phyloP scores from a whole-genome alignment of 2,113 vertebrate genomes.

The Furnarius figulus region DNA sequence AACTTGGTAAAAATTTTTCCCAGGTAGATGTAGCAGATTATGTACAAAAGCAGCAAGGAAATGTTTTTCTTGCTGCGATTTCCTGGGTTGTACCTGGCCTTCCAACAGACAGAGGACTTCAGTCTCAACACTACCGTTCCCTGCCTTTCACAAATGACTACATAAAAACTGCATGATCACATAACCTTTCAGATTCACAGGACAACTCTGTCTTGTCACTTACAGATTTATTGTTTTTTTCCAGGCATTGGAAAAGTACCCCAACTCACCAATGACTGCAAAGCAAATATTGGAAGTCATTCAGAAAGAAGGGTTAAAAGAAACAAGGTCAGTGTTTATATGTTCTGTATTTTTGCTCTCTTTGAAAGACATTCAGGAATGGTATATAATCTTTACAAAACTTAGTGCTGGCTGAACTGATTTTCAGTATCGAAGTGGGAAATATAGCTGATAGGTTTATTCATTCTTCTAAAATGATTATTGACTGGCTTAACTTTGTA shows the following conservation, averaged over 20 bases:
- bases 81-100: not conserved
- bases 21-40: not conserved
- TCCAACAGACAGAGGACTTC: conserved; percentile 5
- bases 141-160: conserved; percentile 18
- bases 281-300: conserved; percentile 89
- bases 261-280: conserved; percentile 87
- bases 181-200: not conserved
- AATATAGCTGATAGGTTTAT: not conserved
- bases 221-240: conserved; percentile 64
- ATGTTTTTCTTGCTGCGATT: conserved; percentile 17
- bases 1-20: conserved; percentile 31
- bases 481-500: not conserved
- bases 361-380: not conserved
- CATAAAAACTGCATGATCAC: not conserved
- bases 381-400: not conserved
- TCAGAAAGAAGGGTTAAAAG: conserved; percentile 88
- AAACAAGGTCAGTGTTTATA: conserved; percentile 82
- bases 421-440: not conserved
- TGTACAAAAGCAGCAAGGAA: conserved; percentile 23
- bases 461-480: not conserved
- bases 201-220: conserved; percentile 11
- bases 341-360: not conserved
- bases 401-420: not conserved
- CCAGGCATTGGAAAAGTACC: conserved; percentile 86
- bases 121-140: not conserved